Percentiles rank a stretch among this genome's conserved stretches.
Conservation (phyloP, 2,888 invertebrate genomes). For the Barypeithes pellucidus region DNA sequence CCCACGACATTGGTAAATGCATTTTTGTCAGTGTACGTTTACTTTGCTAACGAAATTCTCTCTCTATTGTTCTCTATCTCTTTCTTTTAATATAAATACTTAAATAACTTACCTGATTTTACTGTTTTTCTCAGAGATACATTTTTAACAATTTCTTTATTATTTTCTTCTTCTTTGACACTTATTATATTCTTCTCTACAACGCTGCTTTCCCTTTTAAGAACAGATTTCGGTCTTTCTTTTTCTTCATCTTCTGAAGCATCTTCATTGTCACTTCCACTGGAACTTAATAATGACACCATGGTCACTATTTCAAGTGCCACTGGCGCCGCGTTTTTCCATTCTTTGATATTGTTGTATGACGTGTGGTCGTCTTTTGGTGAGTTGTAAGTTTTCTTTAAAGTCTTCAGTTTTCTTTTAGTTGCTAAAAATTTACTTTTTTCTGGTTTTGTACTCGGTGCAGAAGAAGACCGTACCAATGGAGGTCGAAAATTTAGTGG, state of each 20-base stretch:
- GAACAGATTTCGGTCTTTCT: constrained; percentile 50
- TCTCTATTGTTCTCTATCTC: too few species aligned
- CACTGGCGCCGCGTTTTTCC: constrained; percentile 59
- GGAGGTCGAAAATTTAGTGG: constrained; percentile 61
- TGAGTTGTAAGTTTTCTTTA: constrained; percentile 53
- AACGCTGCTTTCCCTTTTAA: constrained; percentile 49
- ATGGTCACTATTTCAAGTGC: constrained; percentile 75
- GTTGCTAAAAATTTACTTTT: constrained; percentile 59
- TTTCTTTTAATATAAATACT: too few species aligned
- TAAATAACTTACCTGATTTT: constrained; percentile 66
- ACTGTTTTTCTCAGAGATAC: constrained; percentile 66
- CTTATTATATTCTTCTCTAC: constrained; percentile 40
- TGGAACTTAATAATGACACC: constrained; percentile 78
- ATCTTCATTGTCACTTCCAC: constrained; percentile 77
- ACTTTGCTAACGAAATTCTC: too few species aligned
- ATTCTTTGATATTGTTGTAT: constrained; percentile 54
- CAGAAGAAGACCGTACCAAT: constrained; percentile 65
- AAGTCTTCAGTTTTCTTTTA: constrained; percentile 64
- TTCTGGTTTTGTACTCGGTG: constrained; percentile 59
- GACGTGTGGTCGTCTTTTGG: constrained; percentile 54
- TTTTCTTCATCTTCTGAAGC: constrained; percentile 67
- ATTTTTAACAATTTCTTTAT: constrained; percentile 59
- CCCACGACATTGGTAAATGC: too few species aligned
- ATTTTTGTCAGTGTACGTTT: too few species aligned
- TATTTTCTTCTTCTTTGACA: constrained; percentile 54